Conservation (phyloP, 2,888 invertebrate genomes). For the Mythimna vitellina region DNA sequence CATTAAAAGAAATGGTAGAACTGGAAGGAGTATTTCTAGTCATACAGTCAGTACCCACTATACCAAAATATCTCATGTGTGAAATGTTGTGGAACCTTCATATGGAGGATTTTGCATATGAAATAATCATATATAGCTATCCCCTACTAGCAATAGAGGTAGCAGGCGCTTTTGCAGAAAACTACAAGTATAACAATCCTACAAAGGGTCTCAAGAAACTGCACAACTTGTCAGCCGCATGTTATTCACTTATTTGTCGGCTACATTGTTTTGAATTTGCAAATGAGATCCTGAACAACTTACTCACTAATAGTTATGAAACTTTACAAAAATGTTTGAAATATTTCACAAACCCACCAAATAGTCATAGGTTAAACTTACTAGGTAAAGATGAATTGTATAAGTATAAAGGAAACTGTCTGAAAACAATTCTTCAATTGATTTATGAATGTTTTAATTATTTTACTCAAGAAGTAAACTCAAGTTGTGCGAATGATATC, state of each 20-base stretch:
- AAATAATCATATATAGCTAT: constrained; percentile 77
- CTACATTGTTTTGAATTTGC: constrained; percentile 76
- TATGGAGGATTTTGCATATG: constrained; percentile 79
- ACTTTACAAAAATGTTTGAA: constrained; percentile 78
- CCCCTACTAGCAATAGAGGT: constrained; percentile 81
- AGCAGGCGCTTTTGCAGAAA: constrained; percentile 75
- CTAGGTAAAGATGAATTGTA: constrained; percentile 77
- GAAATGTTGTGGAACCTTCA: constrained; percentile 82
- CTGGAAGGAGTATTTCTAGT: constrained; percentile 78
- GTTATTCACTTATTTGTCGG: constrained; percentile 78
- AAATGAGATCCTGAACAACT: constrained; percentile 55
- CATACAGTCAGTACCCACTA: constrained; percentile 81
- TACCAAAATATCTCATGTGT: constrained; percentile 82
- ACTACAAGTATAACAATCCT: constrained; percentile 81
- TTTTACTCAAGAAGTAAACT: constrained; percentile 72
- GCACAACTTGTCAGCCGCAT: constrained; percentile 72
- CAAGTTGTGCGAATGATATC: constrained; percentile 68
- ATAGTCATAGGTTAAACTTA: constrained; percentile 72
- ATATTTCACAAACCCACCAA: constrained; percentile 80
- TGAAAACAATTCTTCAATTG: constrained; percentile 72
- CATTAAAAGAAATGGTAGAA: constrained; percentile 77
- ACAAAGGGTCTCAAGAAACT: constrained; percentile 75
- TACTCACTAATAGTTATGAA: constrained; percentile 67
- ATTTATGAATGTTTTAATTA: constrained; percentile 73
- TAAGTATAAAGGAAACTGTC: constrained; percentile 77